Conservation (phyloP, 2,113 vertebrate species). For the Catharus minimus region DNA sequence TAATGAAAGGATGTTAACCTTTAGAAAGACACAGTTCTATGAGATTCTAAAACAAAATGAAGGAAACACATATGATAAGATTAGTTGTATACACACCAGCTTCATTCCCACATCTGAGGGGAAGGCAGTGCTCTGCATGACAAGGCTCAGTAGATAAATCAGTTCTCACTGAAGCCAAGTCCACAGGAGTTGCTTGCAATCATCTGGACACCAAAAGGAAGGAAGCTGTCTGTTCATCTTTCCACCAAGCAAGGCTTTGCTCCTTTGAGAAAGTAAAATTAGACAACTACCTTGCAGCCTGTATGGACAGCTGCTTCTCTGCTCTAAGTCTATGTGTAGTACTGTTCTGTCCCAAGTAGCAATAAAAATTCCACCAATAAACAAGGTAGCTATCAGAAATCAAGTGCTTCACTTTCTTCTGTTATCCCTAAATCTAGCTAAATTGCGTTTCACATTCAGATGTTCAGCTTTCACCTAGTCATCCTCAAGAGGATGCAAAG, state of each 20-base stretch:
- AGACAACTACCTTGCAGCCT: neutral
- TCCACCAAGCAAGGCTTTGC: neutral
- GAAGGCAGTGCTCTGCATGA: neutral
- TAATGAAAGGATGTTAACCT: neutral
- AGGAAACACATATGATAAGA: neutral
- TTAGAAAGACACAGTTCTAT: neutral
- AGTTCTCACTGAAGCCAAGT: neutral
- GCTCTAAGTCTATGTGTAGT: neutral
- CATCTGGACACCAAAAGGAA: neutral
- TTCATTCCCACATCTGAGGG: neutral
- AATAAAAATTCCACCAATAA: neutral
- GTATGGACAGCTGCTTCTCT: neutral
- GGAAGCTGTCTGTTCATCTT: neutral
- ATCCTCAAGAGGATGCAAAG: neutral
- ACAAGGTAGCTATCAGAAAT: neutral
- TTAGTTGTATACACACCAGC: neutral
- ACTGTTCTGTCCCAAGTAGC: neutral
- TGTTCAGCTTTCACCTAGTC: neutral
- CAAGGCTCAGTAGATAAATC: neutral
- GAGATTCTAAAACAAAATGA: neutral
- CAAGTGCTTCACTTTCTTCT: neutral
- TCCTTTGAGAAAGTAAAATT: neutral
- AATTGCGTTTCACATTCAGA: neutral
- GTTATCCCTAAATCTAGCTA: neutral
- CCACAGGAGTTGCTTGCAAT: neutral